phyloP scores from a whole-genome alignment of 2,113 vertebrate genomes.

The Anhinga rufa region DNA sequence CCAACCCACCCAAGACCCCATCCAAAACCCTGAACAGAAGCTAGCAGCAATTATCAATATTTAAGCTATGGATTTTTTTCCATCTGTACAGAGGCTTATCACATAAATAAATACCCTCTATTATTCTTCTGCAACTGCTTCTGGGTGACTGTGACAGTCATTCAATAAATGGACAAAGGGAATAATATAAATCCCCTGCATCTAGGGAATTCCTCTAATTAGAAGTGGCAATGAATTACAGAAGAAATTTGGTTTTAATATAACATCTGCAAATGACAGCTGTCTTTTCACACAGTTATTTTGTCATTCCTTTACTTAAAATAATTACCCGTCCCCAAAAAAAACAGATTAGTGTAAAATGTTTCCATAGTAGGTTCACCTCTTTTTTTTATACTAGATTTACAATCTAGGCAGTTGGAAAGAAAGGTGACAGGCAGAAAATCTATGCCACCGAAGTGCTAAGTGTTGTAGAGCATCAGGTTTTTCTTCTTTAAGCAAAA shows the following conservation, averaged over 20 bases:
- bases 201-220: constrained; percentile 73
- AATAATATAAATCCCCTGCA: constrained; percentile 68
- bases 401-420: neutral
- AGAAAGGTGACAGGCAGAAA: neutral
- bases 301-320: constrained; percentile 64
- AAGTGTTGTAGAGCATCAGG: neutral
- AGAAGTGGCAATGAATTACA: constrained; percentile 68
- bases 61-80: constrained; percentile 61
- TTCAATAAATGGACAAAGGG: constrained; percentile 70
- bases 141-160: constrained; percentile 66
- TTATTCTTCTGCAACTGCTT: constrained; percentile 68
- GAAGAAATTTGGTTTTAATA: constrained; percentile 69
- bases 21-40: neutral
- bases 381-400: neutral
- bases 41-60: constrained; percentile 44
- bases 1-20: neutral
- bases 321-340: neutral
- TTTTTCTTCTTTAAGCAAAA: neutral
- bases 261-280: constrained; percentile 70
- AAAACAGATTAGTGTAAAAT: neutral
- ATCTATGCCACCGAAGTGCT: neutral
- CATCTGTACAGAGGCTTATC: constrained; percentile 52
- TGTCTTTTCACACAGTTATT: constrained; percentile 45
- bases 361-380: neutral
- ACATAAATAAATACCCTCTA: constrained; percentile 67